Percentiles rank a stretch among this genome's conserved stretches.
Evolutionary conservation across 2,888 invertebrate species (phyloP).

Genomic region (Imbricaverruca yamaguchii): DNA sequence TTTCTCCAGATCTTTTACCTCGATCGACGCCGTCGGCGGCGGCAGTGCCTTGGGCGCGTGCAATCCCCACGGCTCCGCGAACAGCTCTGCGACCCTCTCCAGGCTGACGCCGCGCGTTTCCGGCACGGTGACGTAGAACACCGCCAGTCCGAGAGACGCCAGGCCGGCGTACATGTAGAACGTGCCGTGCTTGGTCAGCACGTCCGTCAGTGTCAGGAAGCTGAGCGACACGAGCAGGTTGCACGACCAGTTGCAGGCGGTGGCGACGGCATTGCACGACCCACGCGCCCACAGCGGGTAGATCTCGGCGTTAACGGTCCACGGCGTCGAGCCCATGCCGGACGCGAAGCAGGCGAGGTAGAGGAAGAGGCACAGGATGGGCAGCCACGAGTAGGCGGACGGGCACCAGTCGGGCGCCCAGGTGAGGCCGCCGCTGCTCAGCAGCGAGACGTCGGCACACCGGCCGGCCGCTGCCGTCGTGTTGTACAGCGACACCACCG

Average conservation of each 20-base stretch:
- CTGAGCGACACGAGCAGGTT: conserved; percentile 49
- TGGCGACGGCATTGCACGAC: conserved; percentile 44
- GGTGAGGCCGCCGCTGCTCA: conserved; percentile 20
- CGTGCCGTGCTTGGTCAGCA: conserved; percentile 45
- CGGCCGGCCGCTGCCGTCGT: not conserved
- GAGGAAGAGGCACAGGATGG: conserved; percentile 42
- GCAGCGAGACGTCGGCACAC: not conserved
- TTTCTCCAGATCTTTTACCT: too few species aligned
- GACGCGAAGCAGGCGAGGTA: conserved; percentile 48
- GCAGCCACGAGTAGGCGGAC: conserved; percentile 42
- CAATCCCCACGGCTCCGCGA: not conserved
- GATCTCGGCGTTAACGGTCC: conserved; percentile 51
- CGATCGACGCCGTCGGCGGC: too few species aligned
- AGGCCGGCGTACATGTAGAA: conserved; percentile 49
- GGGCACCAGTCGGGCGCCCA: conserved; percentile 40
- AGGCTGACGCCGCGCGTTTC: conserved; percentile 48
- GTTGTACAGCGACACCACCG: not conserved
- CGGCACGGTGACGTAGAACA: conserved; percentile 46
- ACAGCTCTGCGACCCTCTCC: conserved; percentile 37
- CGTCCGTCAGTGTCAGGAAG: conserved; percentile 45
- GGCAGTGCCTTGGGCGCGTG: not conserved
- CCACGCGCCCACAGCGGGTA: conserved; percentile 50
- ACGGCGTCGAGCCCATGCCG: conserved; percentile 50
- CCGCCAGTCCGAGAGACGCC: conserved; percentile 43
- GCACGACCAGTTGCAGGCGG: conserved; percentile 47